phyloP scores from a whole-genome alignment of 2,113 vertebrate species.

The Tetraodon nigroviridis region DNA sequence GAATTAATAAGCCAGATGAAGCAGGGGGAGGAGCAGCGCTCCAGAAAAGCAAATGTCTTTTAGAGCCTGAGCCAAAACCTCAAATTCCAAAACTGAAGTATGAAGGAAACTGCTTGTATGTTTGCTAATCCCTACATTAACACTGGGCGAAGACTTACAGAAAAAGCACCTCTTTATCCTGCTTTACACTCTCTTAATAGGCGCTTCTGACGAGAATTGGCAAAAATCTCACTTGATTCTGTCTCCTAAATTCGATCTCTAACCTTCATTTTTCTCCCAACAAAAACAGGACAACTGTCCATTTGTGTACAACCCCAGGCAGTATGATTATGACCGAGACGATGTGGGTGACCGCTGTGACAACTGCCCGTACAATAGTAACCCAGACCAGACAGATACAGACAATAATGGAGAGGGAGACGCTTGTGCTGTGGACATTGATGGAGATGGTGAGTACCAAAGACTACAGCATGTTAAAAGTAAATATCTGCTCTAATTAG shows the following conservation, averaged over 20 bases:
- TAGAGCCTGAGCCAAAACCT: slow-evolving; percentile 54
- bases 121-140: slow-evolving; percentile 55
- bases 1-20: slow-evolving; percentile 33
- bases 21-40: background rate
- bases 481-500: too few species aligned
- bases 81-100: slow-evolving; percentile 62
- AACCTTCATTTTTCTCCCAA: slow-evolving; percentile 10
- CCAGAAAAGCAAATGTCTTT: slow-evolving; percentile 63
- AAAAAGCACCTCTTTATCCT: slow-evolving; percentile 55
- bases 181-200: slow-evolving; percentile 31
- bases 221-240: slow-evolving; percentile 35
- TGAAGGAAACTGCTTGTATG: slow-evolving; percentile 59
- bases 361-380: slow-evolving; percentile 97
- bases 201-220: slow-evolving; percentile 18
- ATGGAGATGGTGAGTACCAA: slow-evolving; percentile 85
- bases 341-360: slow-evolving; percentile 97
- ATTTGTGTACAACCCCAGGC: slow-evolving; percentile 93
- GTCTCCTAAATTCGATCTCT: slow-evolving; percentile 33
- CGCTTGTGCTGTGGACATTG: slow-evolving; percentile 93
- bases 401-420: slow-evolving; percentile 96
- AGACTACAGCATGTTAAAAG: background rate
- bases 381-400: slow-evolving; percentile 95
- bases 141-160: slow-evolving; percentile 51
- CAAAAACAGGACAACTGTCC: slow-evolving; percentile 92
- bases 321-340: slow-evolving; percentile 97